These are phyloP conservation scores for Lottia gigantea DNA, from an alignment of 2,888 invertebrate species.

Conservation along the genomic window DNA sequence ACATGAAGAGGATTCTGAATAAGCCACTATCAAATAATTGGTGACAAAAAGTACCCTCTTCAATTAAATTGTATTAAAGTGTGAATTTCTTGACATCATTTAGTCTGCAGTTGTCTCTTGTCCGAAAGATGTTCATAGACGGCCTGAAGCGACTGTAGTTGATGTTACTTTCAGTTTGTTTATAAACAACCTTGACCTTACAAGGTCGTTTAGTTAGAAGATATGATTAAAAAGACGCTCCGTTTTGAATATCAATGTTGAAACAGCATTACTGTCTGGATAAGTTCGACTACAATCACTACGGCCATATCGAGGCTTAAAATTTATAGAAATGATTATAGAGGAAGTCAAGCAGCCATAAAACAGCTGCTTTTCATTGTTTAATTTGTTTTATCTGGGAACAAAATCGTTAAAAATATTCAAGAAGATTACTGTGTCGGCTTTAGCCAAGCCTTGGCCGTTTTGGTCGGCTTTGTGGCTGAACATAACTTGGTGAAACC, in stretches of 20 bases:
- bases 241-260: too few species aligned
- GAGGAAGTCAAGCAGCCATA: neutral
- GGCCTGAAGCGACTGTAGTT: too few species aligned
- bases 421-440: too few species aligned
- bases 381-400: neutral
- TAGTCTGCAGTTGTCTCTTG: too few species aligned
- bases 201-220: neutral
- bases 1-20: too few species aligned
- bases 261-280: neutral
- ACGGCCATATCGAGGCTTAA: neutral
- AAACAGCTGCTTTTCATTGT: constrained; percentile 11
- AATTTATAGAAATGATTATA: neutral
- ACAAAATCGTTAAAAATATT: too few species aligned
- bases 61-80: too few species aligned
- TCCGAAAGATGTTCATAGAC: too few species aligned
- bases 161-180: neutral
- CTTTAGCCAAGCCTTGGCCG: neutral
- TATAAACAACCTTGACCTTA: constrained; percentile 1
- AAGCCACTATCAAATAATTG: too few species aligned
- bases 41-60: too few species aligned
- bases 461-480: constrained; percentile 1
- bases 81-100: too few species aligned
- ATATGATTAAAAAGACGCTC: neutral
- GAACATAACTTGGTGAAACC: constrained; percentile 10
- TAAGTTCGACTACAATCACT: neutral